Percentiles rank a stretch among this genome's conserved stretches.
Evolutionary conservation across 2,888 invertebrate genomes (phyloP).

Genomic region (Leptinotarsa juncta): DNA sequence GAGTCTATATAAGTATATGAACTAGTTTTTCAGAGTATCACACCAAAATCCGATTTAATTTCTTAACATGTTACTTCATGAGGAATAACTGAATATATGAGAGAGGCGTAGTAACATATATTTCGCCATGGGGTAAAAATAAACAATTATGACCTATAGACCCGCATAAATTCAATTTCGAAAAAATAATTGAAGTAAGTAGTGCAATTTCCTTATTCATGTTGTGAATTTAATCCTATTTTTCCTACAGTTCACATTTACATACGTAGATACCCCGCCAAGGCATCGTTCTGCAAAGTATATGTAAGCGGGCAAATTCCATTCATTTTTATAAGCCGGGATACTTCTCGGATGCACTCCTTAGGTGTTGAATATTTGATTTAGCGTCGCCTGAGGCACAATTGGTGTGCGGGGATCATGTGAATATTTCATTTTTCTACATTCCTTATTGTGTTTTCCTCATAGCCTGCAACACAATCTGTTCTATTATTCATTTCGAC

Average conservation of each 20-base stretch:
- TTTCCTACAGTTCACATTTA: constrained; percentile 25
- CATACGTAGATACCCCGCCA: constrained; percentile 35
- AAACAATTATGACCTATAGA: too few relatives aligned
- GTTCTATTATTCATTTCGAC: constrained; percentile 55
- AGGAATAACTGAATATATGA: too few relatives aligned
- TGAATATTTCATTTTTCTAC: constrained; percentile 55
- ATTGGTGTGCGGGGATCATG: constrained; percentile 51
- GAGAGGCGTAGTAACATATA: too few relatives aligned
- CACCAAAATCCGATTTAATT: too few relatives aligned
- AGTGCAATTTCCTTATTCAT: too few relatives aligned
- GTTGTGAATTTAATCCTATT: not conserved
- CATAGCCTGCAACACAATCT: constrained; percentile 60
- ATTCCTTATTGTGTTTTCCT: constrained; percentile 55
- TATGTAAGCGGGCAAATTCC: constrained; percentile 35
- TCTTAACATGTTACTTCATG: too few relatives aligned
- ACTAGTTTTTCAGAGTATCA: too few relatives aligned
- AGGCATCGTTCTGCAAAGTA: constrained; percentile 30
- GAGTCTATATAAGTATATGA: too few relatives aligned
- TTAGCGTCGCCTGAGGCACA: constrained; percentile 50
- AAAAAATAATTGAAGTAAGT: too few relatives aligned
- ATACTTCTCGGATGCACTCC: constrained; percentile 33
- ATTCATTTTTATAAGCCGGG: constrained; percentile 42
- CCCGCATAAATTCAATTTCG: too few relatives aligned
- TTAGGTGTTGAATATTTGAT: constrained; percentile 52
- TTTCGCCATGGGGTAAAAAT: too few relatives aligned